phyloP scores from a whole-genome alignment of 2,797 vertebrate species.

The Microhierax caerulescens region DNA sequence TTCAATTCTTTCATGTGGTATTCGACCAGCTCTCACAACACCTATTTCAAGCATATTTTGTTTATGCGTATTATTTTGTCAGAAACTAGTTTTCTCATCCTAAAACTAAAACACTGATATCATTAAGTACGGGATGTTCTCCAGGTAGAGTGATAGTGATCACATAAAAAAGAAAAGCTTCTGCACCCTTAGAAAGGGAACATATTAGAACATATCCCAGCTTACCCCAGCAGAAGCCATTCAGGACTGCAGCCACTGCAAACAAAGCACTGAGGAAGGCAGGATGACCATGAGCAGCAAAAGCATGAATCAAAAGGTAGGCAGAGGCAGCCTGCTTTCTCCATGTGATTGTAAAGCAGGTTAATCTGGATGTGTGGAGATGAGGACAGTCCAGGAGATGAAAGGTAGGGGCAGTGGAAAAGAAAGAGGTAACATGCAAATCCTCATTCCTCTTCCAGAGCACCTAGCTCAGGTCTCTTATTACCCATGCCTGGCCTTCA shows the following conservation, averaged over 20 bases:
- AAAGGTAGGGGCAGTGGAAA: neutral
- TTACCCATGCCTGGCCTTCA: fast-evolving
- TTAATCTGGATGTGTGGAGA: neutral
- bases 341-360: neutral
- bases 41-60: neutral
- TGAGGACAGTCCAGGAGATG: neutral
- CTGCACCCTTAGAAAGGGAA: neutral
- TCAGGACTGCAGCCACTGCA: neutral
- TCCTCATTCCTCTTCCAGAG: neutral
- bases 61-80: neutral
- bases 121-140: neutral
- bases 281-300: neutral
- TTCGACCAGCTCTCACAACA: neutral
- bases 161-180: neutral
- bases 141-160: neutral
- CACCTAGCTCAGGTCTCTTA: neutral
- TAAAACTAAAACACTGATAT: neutral
- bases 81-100: neutral
- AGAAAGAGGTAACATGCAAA: neutral
- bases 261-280: neutral
- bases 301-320: neutral
- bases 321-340: neutral
- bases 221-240: neutral
- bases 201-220: neutral
- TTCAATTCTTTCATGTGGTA: neutral